These are phyloP conservation scores for Bombus waltoni DNA, from an alignment of 1,140 invertebrate genomes.

Conservation along the genomic window DNA sequence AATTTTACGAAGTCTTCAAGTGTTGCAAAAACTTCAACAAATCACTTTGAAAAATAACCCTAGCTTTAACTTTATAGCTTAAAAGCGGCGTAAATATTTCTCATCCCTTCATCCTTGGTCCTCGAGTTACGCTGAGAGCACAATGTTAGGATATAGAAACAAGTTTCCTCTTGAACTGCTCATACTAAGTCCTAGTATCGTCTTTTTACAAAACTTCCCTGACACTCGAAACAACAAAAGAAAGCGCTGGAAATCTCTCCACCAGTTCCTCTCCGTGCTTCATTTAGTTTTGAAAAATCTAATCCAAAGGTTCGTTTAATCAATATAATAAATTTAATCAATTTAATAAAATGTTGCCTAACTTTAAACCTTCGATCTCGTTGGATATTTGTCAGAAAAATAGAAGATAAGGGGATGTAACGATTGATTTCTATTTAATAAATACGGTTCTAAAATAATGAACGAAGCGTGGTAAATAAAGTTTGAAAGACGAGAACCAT, in stretches of 20 bases:
- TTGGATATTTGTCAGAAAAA: neutral
- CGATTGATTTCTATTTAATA: neutral
- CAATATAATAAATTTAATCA: no score
- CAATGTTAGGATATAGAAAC: neutral
- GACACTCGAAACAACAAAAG: neutral
- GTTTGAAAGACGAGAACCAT: neutral
- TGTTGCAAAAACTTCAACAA: neutral
- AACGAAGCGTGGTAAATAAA: neutral
- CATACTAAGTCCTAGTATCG: neutral
- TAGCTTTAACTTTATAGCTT: neutral
- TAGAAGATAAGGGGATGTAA: neutral
- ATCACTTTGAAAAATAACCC: neutral
- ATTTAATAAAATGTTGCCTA: no score
- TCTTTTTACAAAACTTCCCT: neutral
- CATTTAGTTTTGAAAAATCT: neutral
- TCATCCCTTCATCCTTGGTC: neutral
- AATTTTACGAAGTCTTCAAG: neutral
- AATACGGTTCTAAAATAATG: neutral
- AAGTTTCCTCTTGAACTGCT: conserved; percentile 19
- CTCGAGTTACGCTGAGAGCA: conserved; percentile 4
- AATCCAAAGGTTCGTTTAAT: neutral
- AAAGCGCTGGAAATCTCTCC: neutral
- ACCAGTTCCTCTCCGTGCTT: neutral
- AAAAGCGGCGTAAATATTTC: neutral
- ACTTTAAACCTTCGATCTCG: neutral